Evolutionary conservation across 1,140 invertebrate genomes (phyloP).

Genomic region (Drosophila oshimai): DNA sequence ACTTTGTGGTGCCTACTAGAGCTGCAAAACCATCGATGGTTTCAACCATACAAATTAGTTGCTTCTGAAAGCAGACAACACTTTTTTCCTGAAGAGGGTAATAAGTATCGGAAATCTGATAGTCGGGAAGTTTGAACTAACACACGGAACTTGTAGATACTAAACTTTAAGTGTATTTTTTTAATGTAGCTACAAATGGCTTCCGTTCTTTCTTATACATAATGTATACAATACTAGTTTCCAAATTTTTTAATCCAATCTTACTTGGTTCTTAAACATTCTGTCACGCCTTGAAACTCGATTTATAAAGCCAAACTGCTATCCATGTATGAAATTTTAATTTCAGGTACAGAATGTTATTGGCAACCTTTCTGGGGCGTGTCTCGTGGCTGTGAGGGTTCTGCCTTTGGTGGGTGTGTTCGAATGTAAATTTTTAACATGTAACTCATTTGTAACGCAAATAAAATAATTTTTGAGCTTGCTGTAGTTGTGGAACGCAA

Average conservation of each 20-base stretch:
- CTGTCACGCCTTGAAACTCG: constrained; percentile 32
- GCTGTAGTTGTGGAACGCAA: constrained; percentile 34
- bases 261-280: constrained; percentile 8
- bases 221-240: too few relatives aligned
- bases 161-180: too few relatives aligned
- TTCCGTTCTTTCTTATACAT: too few relatives aligned
- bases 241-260: not conserved
- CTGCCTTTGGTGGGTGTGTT: constrained; percentile 63
- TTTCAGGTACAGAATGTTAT: constrained; percentile 35
- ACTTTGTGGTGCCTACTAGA: too few relatives aligned
- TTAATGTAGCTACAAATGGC: too few relatives aligned
- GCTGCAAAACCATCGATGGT: too few relatives aligned
- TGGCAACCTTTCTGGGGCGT: constrained; percentile 50
- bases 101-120: too few relatives aligned
- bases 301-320: constrained; percentile 33
- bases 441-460: constrained; percentile 79
- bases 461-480: constrained; percentile 56
- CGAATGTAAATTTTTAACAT: constrained; percentile 76
- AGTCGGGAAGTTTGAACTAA: too few relatives aligned
- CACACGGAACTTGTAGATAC: too few relatives aligned
- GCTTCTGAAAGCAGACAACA: too few relatives aligned
- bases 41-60: too few relatives aligned
- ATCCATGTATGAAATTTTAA: constrained; percentile 41
- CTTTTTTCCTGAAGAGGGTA: too few relatives aligned
- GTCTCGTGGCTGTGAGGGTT: constrained; percentile 21